Percentiles rank a stretch among this genome's conserved stretches.
phyloP scores from a whole-genome alignment of 2,113 vertebrate genomes.

The Atherinomorus stipes region DNA sequence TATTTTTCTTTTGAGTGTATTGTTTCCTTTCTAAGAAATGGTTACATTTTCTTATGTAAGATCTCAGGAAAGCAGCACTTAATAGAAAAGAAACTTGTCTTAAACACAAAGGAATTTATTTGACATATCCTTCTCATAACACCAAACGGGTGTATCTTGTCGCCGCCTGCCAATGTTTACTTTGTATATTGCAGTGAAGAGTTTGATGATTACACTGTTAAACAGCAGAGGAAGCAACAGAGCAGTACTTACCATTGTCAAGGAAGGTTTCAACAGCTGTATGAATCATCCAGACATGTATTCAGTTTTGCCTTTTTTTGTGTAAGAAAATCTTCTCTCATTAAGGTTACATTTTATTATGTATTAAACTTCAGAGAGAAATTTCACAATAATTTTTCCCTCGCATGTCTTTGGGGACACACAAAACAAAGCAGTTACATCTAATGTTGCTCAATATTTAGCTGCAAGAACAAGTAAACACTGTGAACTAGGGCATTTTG shows the following conservation, averaged over 20 bases:
- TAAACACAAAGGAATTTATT: not conserved
- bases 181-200: not conserved
- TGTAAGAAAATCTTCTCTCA: not conserved
- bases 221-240: not conserved
- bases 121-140: not conserved
- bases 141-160: not conserved
- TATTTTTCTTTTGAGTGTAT: not conserved
- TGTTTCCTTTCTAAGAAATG: not conserved
- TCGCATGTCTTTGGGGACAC: not conserved
- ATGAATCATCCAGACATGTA: not conserved
- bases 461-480: not conserved
- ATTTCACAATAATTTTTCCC: not conserved
- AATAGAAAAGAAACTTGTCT: not conserved
- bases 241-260: not conserved
- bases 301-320: not conserved
- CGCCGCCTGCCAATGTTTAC: conserved; percentile 5
- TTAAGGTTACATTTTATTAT: not conserved
- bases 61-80: not conserved
- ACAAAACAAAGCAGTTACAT: not conserved
- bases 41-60: not conserved
- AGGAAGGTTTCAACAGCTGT: conserved; percentile 10
- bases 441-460: conserved; percentile 6
- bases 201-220: conserved; percentile 6
- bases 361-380: not conserved
- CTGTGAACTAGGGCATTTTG: not conserved